Conservation (phyloP, 2,888 invertebrate genomes). For the Callinectes sapidus region DNA sequence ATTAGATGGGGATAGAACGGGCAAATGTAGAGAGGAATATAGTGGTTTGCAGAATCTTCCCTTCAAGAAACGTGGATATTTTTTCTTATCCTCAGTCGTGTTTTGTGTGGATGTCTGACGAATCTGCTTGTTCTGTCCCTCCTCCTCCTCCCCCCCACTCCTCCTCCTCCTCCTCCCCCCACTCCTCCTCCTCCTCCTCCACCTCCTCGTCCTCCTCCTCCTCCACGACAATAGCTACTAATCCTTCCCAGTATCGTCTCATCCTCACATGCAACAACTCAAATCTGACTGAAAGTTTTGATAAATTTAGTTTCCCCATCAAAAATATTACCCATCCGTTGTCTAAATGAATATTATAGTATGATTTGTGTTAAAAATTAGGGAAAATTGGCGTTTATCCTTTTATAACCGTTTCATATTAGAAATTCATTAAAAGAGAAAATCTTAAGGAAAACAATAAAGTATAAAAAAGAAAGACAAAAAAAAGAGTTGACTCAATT, state of each 20-base stretch:
- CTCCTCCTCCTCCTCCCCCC: constrained; percentile 11
- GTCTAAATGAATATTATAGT: no score
- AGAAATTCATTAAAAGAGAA: no score
- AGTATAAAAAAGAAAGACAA: no score
- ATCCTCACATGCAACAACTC: not conserved
- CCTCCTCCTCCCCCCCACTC: not conserved
- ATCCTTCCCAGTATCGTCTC: no score
- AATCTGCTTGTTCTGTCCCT: not conserved
- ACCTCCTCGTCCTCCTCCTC: not conserved
- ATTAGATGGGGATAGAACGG: not conserved
- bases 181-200: constrained; percentile 1
- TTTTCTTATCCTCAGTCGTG: not conserved
- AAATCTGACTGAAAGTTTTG: not conserved
- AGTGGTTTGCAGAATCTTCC: not conserved
- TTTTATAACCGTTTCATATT: no score
- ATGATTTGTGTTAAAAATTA: no score
- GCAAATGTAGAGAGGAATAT: not conserved
- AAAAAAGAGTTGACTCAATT: no score
- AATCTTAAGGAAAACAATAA: no score
- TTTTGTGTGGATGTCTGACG: not conserved
- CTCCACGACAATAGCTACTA: not conserved
- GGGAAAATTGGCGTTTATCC: no score
- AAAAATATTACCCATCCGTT: no score
- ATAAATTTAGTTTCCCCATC: no score
- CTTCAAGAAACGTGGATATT: not conserved